These are phyloP conservation scores for Ptychochromis oligacanthus DNA, from an alignment of 2,113 vertebrate species.

Conservation along the genomic window DNA sequence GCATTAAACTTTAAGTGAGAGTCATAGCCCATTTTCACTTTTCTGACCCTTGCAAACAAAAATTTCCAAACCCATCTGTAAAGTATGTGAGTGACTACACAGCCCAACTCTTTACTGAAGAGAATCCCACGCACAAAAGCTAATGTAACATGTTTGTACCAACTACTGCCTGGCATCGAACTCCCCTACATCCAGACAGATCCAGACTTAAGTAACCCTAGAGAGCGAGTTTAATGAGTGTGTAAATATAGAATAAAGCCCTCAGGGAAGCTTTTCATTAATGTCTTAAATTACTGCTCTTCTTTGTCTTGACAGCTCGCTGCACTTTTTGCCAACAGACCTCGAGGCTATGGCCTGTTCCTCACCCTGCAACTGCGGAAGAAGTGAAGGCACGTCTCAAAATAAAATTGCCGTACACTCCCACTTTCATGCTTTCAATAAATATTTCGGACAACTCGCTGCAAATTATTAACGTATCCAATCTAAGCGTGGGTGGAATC, in stretches of 20 bases:
- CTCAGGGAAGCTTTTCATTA: background rate
- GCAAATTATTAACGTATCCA: background rate
- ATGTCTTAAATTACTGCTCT: conserved; percentile 12
- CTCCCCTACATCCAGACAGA: background rate
- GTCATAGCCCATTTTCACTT: background rate
- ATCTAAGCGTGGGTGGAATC: background rate
- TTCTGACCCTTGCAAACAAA: background rate
- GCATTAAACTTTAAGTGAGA: background rate
- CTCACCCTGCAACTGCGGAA: conserved; percentile 1
- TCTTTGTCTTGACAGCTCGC: background rate
- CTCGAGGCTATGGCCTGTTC: background rate
- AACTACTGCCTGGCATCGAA: background rate
- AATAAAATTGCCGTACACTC: background rate
- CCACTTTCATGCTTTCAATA: background rate
- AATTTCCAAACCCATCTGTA: background rate
- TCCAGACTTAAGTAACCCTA: background rate
- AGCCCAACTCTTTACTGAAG: background rate
- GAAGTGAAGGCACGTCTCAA: background rate
- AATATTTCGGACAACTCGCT: background rate
- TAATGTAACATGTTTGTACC: background rate
- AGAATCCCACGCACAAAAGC: conserved; percentile 4
- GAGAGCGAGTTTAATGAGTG: background rate
- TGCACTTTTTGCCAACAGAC: background rate
- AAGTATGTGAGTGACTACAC: background rate
- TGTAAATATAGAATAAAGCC: background rate